phyloP scores from a whole-genome alignment of 1,140 invertebrate genomes.

The Doryteuthis pealeii region DNA sequence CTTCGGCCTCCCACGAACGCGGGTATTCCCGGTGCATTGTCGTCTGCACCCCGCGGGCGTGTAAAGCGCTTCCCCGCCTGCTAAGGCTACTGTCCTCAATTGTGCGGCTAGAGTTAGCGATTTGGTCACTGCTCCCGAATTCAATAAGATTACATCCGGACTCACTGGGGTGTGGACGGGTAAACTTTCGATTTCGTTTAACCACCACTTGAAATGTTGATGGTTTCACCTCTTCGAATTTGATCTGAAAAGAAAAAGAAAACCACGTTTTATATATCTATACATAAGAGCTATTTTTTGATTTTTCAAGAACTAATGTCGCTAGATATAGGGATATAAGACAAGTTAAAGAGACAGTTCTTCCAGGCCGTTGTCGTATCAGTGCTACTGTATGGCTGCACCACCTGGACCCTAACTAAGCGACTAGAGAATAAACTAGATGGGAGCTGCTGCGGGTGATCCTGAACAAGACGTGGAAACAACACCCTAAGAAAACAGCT shows the following conservation, averaged over 20 bases:
- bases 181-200: background rate
- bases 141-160: slow-evolving; percentile 45
- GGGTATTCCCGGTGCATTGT: background rate
- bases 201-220: background rate
- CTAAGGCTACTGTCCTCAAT: slow-evolving; percentile 9
- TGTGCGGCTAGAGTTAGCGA: background rate
- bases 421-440: no score
- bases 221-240: slow-evolving; percentile 3
- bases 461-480: no score
- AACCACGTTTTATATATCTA: no score
- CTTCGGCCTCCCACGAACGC: slow-evolving; percentile 22
- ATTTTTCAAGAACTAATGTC: no score
- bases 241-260: background rate
- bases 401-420: no score
- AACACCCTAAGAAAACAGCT: no score
- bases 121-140: slow-evolving; percentile 33
- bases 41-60: background rate
- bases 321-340: no score
- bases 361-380: no score
- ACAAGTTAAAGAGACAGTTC: no score
- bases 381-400: no score
- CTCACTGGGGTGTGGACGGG: slow-evolving; percentile 20
- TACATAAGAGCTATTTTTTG: no score
- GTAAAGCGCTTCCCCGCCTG: background rate
- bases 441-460: no score